Evolutionary conservation across 2,113 vertebrate species (phyloP).

Genomic region (Polypterus bichir): DNA sequence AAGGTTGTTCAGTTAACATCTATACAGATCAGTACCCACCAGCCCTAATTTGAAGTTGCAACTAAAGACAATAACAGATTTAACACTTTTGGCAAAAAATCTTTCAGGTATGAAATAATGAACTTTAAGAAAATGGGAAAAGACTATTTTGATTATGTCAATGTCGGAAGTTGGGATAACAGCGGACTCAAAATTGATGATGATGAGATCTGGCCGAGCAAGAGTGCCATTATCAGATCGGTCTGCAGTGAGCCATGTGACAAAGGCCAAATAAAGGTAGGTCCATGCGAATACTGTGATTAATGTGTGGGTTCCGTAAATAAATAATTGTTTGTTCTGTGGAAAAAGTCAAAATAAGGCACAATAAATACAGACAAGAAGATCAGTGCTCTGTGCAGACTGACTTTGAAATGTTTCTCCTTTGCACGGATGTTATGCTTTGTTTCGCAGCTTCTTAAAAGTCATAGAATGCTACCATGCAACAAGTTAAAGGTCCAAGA

Average conservation of each 20-base stretch:
- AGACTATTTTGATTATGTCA: conserved; percentile 91
- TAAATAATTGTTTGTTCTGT: too few relatives aligned
- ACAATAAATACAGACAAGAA: too few relatives aligned
- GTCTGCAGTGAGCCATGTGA: conserved; percentile 96
- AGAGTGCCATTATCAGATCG: conserved; percentile 73
- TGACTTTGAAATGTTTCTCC: too few relatives aligned
- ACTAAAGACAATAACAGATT: background rate
- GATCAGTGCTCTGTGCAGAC: too few relatives aligned
- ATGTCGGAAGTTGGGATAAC: conserved; percentile 93
- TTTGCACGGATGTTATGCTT: too few relatives aligned
- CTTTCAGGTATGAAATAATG: conserved; percentile 91
- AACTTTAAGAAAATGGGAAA: conserved; percentile 98
- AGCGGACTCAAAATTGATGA: conserved; percentile 89
- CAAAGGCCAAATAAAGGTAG: conserved; percentile 95
- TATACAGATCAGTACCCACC: too few relatives aligned
- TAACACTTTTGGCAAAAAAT: background rate
- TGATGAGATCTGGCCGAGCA: conserved; percentile 86
- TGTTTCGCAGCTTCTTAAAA: too few relatives aligned
- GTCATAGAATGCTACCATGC: too few relatives aligned
- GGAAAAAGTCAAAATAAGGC: too few relatives aligned
- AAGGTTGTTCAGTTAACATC: too few relatives aligned
- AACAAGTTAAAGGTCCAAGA: too few relatives aligned
- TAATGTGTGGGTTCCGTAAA: background rate
- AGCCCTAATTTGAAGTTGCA: too few relatives aligned
- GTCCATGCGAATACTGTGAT: background rate